These are phyloP conservation scores for Helicoverpa zea DNA, from an alignment of 1,140 invertebrate species.

Conservation along the genomic window DNA sequence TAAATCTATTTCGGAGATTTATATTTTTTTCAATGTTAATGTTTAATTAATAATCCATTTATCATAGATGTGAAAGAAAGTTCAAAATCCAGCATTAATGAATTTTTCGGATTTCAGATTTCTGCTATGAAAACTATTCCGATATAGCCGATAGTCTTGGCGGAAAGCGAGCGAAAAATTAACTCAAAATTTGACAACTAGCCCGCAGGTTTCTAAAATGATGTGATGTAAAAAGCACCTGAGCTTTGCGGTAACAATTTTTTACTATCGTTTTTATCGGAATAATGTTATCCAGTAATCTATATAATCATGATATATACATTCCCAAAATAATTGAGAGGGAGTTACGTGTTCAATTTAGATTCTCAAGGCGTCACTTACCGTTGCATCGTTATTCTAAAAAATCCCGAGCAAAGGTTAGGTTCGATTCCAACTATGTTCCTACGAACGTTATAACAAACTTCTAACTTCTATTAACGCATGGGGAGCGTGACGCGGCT, in stretches of 20 bases:
- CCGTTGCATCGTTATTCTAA: slow-evolving; percentile 22
- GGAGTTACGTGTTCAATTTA: not conserved
- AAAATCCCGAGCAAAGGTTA: slow-evolving; percentile 5
- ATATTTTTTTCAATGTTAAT: not conserved
- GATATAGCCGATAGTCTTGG: too few relatives aligned
- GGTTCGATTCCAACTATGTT: not conserved
- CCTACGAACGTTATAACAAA: slow-evolving; percentile 4
- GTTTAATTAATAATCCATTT: too few relatives aligned
- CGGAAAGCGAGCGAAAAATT: too few relatives aligned
- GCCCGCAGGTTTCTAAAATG: too few relatives aligned
- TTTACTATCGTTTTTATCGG: too few relatives aligned
- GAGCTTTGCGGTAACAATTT: too few relatives aligned
- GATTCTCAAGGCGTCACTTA: not conserved
- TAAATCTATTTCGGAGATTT: not conserved
- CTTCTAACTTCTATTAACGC: slow-evolving; percentile 1
- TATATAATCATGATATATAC: not conserved
- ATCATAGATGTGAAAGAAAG: too few relatives aligned
- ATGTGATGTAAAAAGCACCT: too few relatives aligned
- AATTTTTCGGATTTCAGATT: too few relatives aligned
- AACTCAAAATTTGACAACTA: too few relatives aligned
- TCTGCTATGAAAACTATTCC: too few relatives aligned
- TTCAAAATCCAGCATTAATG: too few relatives aligned
- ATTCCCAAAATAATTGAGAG: not conserved
- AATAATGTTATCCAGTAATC: not conserved
- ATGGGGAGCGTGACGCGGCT: slow-evolving; percentile 55